Conservation (phyloP, 1,140 invertebrate genomes). For the Magallana angulata region DNA sequence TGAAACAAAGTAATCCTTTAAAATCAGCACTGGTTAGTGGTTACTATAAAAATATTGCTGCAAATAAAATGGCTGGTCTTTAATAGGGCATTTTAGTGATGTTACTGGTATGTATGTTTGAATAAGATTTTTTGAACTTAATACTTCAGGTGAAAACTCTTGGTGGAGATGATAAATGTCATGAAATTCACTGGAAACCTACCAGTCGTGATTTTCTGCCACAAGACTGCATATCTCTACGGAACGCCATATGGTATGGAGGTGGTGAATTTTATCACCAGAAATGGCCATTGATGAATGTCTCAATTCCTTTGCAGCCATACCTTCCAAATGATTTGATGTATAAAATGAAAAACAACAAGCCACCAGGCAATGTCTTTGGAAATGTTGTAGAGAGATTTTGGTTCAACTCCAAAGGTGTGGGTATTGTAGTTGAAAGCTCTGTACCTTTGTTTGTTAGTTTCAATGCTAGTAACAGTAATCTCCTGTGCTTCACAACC, state of each 20-base stretch:
- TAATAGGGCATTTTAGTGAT: too few relatives aligned
- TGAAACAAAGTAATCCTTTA: too few relatives aligned
- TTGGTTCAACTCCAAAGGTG: conserved; percentile 75
- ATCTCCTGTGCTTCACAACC: conserved; percentile 65
- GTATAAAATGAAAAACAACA: conserved; percentile 42
- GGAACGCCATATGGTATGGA: conserved; percentile 72
- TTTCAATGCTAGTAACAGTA: conserved; percentile 61
- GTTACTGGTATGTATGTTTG: too few relatives aligned
- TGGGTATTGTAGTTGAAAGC: conserved; percentile 70
- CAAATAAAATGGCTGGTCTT: too few relatives aligned
- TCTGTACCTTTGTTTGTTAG: conserved; percentile 73
- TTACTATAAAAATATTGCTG: too few relatives aligned
- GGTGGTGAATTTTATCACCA: conserved; percentile 78
- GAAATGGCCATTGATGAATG: conserved; percentile 79
- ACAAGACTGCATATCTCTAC: conserved; percentile 67
- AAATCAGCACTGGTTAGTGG: too few relatives aligned
- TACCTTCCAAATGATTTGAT: conserved; percentile 63
- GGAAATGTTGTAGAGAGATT: conserved; percentile 72
- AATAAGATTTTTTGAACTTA: too few relatives aligned
- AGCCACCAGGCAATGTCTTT: conserved; percentile 50
- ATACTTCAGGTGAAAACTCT: conserved; percentile 45
- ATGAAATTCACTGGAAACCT: conserved; percentile 64
- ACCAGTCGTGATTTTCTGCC: conserved; percentile 58
- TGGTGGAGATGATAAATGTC: conserved; percentile 58
- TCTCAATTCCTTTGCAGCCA: conserved; percentile 67